Percentiles rank a stretch among this genome's conserved stretches.
phyloP scores from a whole-genome alignment of 2,888 invertebrate species.

The Drosophila prolongata region DNA sequence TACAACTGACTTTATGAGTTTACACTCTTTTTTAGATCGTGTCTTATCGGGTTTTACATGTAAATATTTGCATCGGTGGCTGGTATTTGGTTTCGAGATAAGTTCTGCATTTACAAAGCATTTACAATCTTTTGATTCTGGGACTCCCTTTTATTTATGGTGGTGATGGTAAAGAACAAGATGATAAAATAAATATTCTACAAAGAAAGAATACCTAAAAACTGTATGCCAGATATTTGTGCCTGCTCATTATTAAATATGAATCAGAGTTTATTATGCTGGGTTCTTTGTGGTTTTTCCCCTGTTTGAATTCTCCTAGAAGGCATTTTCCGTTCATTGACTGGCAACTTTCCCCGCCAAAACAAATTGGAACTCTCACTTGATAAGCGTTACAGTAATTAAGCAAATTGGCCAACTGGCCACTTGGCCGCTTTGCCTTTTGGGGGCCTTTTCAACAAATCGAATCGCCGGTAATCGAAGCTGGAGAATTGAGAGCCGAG shows the following conservation, averaged over 20 bases:
- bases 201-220: background rate
- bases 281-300: background rate
- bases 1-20: conserved; percentile 8
- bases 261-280: conserved; percentile 1
- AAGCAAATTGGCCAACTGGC: conserved; percentile 66
- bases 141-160: conserved; percentile 3
- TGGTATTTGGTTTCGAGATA: conserved; percentile 20
- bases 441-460: conserved; percentile 6
- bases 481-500: conserved; percentile 6
- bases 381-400: conserved; percentile 64
- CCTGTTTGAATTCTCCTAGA: background rate
- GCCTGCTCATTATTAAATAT: background rate
- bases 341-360: conserved; percentile 58
- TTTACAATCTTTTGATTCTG: background rate
- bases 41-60: conserved; percentile 58
- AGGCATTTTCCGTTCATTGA: conserved; percentile 1
- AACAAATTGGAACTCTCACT: conserved; percentile 65
- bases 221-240: background rate
- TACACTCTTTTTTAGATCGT: conserved; percentile 43
- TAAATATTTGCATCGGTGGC: conserved; percentile 67
- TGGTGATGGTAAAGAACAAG: background rate
- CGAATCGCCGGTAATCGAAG: conserved; percentile 16
- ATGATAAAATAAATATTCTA: background rate
- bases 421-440: conserved; percentile 15
- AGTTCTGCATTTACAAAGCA: conserved; percentile 12